Base-by-base conservation (phyloP, 2,113 vertebrate species). In the Sylvietta virens region DNA sequence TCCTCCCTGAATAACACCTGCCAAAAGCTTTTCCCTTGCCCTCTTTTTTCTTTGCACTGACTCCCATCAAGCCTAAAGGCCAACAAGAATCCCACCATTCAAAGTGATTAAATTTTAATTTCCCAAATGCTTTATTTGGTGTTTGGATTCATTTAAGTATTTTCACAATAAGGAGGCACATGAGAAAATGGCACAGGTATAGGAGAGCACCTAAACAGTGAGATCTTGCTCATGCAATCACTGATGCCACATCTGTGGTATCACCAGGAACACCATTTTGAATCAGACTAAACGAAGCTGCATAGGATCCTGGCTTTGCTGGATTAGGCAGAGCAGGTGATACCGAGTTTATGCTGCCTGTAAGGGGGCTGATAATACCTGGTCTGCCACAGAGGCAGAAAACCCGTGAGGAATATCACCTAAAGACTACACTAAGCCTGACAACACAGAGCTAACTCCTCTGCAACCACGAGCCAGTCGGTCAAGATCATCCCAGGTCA, bases 401-500 rank as follows among this genome's bases (percentile, higher is more conserved):
- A 58, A 67, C 7, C 17, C 6, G 5, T 57, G 37, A 48, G n/a
- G 35, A 84, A 54, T 10, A 10, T 47, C 62, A 74, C 60, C 42
- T 39, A 70, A 79, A 92, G 51, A 24, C 1, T 1, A 28, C 28
- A 24, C 39, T 69, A 81, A 62, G 54, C 31, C 73, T 45, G 39
- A 60, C 64, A 71, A 60, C 44, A 58, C 18, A 53, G 33, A 84
- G 14, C 21, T 54, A 54, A 70, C 47, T 62, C 33, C 39, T 54
- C 64, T 50, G 50, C 54, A 77, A 10, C 26, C 1, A 3, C 11
- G 35, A 91, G 39, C 53, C 1, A 2, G 18, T 47, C 0, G 1
- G 71, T 24, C 56, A 86, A 81, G 77, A 54, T 86, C 67, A 94
- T 24, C 51, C 35, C 51, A 86, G 47, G 45, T 64, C 69, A 94